Evolutionary conservation across 2,797 vertebrate genomes (phyloP), one percentile per base, ranked within the genome.

Genomic region (Brachyalestes nurse): DNA sequence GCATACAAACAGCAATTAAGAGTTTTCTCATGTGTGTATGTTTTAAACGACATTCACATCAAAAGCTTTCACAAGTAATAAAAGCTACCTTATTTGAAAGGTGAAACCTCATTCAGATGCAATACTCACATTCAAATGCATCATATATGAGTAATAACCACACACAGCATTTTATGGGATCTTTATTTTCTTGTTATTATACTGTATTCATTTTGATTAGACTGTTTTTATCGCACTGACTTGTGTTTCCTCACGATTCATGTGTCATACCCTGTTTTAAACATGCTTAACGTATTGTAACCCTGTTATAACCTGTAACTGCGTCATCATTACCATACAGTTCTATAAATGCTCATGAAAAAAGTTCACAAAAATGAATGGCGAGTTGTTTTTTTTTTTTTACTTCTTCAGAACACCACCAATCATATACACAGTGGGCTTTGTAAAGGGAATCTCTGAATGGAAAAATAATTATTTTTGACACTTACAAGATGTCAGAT

Each of bases 261-360:
- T 62, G 58, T 70, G 61, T 66, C 64, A 76, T 83, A 81, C 82
- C 83, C 82, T 84, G 80, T 84, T 38, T 71, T 77, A 47, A 82
- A 84, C 82, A 82, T 82, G 73, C 82, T 51, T 70, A 62, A 80
- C 42, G 64, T 78, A 72, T 47, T 23, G 67, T 73, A 80, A 84
- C 85, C 85, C 78, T 84, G 85, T 80, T 62, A 72, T 72, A 72
- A 86, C 75, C 71, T 70, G 66, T 57, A 70, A 71, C 21, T 17
- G 57, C 55, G 21, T 69, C 51, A 61, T 60, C 62, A 8, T 34
- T n/a, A 38, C 72, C 23, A 17, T 42, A 62, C 49, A 58, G 40
- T n/a, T 42, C 65, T 62, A 34, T 21, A 73, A 70, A 57, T 58
- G 17, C 28, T 61, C 16, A 28, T 9, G 14, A 42, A 42, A 49